Evolutionary conservation across 2,113 vertebrate genomes (phyloP).

Genomic region (Nicator chloris): DNA sequence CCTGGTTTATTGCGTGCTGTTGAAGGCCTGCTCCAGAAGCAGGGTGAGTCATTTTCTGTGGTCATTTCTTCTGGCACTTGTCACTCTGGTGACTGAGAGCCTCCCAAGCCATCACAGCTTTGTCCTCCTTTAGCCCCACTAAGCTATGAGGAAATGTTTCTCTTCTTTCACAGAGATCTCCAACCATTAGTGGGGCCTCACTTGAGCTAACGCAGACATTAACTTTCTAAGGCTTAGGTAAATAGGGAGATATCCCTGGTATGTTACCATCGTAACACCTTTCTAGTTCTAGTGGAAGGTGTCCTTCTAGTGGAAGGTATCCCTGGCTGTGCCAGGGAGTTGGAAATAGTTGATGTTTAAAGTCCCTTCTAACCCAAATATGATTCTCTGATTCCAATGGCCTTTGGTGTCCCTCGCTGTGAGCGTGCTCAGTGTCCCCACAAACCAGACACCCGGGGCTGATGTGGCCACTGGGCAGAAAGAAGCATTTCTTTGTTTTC

Average conservation of each 20-base stretch:
- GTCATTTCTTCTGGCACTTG: background rate
- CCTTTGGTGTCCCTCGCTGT: background rate
- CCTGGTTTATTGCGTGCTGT: background rate
- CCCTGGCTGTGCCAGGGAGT: accelerated
- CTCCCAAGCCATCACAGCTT: background rate
- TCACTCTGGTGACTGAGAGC: background rate
- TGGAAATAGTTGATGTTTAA: background rate
- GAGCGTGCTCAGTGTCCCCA: background rate
- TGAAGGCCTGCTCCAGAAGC: background rate
- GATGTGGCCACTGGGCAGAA: background rate
- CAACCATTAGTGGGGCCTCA: background rate
- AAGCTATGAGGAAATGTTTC: background rate
- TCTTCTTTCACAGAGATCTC: background rate
- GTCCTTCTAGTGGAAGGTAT: background rate
- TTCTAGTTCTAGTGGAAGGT: background rate
- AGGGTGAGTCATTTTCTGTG: background rate
- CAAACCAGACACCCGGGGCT: background rate
- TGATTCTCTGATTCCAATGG: background rate
- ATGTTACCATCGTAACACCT: background rate
- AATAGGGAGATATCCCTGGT: background rate
- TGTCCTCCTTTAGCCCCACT: background rate
- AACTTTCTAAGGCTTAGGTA: background rate
- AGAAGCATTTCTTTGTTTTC: background rate
- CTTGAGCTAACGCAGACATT: background rate
- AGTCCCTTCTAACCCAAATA: background rate